These are phyloP conservation scores for Drosophila peninsularis DNA, from an alignment of 2,888 invertebrate species.

Conservation along the genomic window DNA sequence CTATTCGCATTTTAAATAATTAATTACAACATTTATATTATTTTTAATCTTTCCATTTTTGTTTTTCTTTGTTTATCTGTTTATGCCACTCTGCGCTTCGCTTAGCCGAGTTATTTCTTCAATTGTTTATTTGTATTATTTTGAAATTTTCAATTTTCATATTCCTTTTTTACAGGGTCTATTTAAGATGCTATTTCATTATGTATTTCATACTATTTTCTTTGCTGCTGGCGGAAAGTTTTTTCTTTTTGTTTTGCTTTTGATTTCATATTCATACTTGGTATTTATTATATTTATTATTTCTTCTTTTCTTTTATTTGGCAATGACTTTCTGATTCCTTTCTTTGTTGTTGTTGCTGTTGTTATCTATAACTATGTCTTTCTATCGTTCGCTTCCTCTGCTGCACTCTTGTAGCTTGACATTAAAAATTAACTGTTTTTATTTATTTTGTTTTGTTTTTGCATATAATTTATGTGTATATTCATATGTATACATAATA, in stretches of 20 bases:
- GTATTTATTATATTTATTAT: slow-evolving; percentile 15
- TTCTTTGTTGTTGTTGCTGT: slow-evolving; percentile 50
- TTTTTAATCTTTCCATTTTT: slow-evolving; percentile 13
- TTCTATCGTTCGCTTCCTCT: slow-evolving; percentile 2
- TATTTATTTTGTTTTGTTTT: slow-evolving; percentile 46
- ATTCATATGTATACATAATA: slow-evolving; percentile 62
- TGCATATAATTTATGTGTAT: slow-evolving; percentile 55
- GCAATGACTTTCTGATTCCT: slow-evolving; percentile 75
- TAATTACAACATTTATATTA: slow-evolving; percentile 75
- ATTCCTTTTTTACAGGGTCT: slow-evolving; percentile 52
- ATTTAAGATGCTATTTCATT: slow-evolving; percentile 40
- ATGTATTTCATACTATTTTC: slow-evolving; percentile 30
- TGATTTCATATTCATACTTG: slow-evolving; percentile 14
- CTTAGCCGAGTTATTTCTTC: slow-evolving; percentile 30
- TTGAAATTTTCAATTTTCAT: slow-evolving; percentile 17
- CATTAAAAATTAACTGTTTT: slow-evolving; percentile 61
- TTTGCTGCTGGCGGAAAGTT: slow-evolving; percentile 35
- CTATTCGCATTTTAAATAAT: slow-evolving; percentile 65
- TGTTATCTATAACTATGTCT: slow-evolving; percentile 8
- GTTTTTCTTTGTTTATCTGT: slow-evolving; percentile 6
- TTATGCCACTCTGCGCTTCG: slow-evolving; percentile 17
- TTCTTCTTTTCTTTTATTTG: slow-evolving; percentile 56
- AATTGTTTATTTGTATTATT: slow-evolving; percentile 25
- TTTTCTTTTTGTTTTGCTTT: slow-evolving; percentile 3
- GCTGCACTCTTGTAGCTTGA: slow-evolving; percentile 13